Conservation (phyloP, 2,113 vertebrate genomes). For the Hylia prasina region DNA sequence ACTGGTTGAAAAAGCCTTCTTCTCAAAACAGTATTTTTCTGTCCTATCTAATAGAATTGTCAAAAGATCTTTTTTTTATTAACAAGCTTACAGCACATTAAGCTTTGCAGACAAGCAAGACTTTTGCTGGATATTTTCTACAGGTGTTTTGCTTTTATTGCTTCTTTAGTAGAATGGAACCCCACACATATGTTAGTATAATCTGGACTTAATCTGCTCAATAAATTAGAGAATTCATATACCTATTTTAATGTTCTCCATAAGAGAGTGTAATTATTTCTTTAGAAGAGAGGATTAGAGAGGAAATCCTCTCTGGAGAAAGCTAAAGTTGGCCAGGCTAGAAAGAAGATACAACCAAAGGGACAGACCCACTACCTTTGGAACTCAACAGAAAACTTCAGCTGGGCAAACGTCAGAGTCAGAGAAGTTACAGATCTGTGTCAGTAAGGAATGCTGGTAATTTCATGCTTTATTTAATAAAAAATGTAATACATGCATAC, state of each 20-base stretch:
- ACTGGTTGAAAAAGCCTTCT: neutral
- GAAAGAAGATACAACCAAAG: neutral
- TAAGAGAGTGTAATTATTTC: neutral
- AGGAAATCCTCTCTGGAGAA: neutral
- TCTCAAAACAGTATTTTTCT: neutral
- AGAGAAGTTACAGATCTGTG: neutral
- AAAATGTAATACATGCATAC: too few relatives aligned
- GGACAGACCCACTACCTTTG: neutral
- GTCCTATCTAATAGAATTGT: neutral
- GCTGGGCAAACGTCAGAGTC: neutral
- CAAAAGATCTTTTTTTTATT: neutral
- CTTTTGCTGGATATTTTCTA: neutral
- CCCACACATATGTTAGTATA: fast-evolving
- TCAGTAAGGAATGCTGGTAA: neutral
- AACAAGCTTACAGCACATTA: neutral
- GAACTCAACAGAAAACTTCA: neutral
- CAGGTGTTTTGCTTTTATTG: neutral
- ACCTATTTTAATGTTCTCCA: neutral
- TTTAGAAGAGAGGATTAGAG: neutral
- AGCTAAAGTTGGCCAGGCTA: neutral
- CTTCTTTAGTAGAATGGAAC: neutral
- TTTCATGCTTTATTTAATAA: neutral
- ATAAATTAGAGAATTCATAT: neutral
- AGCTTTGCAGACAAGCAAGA: neutral
- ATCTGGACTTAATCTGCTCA: neutral